Conservation (phyloP, 2,797 vertebrate species). For the Pseudochirops corinnae region DNA sequence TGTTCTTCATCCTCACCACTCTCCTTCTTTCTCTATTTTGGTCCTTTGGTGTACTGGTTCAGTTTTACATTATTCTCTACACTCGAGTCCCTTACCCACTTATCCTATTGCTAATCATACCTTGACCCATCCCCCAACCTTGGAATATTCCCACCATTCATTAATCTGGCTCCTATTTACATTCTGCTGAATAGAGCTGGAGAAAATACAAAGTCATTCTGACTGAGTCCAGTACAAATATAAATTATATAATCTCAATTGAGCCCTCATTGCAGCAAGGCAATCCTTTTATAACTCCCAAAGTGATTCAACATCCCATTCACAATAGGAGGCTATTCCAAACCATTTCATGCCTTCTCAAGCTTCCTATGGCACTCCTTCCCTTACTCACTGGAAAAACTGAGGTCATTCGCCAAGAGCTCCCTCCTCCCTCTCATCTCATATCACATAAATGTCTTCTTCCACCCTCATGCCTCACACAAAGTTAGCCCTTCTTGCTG, state of each 20-base stretch:
- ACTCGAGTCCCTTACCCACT: not conserved
- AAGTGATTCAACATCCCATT: not conserved
- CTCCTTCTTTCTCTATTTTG: not conserved
- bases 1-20: not conserved
- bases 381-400: no score
- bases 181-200: not conserved
- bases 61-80: not conserved
- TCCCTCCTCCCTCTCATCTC: no score
- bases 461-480: no score
- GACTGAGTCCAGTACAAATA: not conserved
- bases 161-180: not conserved
- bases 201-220: not conserved
- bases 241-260: not conserved
- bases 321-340: not conserved
- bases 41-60: not conserved
- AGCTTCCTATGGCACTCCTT: no score
- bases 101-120: not conserved
- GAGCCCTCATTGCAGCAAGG: not conserved
- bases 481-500: no score
- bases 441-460: no score
- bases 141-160: not conserved
- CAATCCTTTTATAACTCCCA: not conserved
- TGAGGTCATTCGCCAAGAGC: no score
- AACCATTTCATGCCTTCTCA: no score
- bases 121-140: not conserved